Evolutionary conservation across 2,113 vertebrate species (phyloP).

Genomic region (Sminthopsis crassicaudata): DNA sequence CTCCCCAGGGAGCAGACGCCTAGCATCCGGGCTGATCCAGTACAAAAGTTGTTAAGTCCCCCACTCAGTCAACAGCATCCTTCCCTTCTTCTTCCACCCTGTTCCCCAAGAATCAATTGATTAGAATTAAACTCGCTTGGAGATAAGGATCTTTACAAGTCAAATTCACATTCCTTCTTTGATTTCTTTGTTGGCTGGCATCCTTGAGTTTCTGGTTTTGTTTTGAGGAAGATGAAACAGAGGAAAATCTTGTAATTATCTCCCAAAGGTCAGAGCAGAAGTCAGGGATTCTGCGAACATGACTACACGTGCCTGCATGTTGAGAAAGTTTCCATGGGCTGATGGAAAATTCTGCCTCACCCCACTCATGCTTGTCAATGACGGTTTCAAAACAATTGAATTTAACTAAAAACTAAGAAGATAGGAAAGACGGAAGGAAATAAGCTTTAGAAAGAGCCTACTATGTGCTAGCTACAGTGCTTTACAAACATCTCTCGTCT

Average conservation of each 20-base stretch:
- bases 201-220: constrained; percentile 8
- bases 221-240: constrained; percentile 30
- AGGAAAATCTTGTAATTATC: constrained; percentile 6
- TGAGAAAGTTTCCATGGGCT: constrained; percentile 14
- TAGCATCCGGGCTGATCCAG: background rate
- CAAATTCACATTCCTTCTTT: background rate
- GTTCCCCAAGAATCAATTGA: background rate
- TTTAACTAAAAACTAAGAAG: constrained; percentile 6
- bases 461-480: no score
- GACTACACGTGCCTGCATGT: background rate
- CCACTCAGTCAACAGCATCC: background rate
- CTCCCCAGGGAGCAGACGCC: background rate
- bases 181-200: constrained; percentile 1
- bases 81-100: background rate
- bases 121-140: background rate
- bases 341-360: background rate
- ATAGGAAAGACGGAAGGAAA: constrained; percentile 1
- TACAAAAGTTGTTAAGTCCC: background rate
- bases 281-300: background rate
- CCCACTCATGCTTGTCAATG: background rate
- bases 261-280: background rate
- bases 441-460: background rate
- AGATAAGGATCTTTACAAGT: background rate
- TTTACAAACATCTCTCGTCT: background rate
- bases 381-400: background rate